phyloP scores from a whole-genome alignment of 2,113 vertebrate species.

The Anseranas semipalmata region DNA sequence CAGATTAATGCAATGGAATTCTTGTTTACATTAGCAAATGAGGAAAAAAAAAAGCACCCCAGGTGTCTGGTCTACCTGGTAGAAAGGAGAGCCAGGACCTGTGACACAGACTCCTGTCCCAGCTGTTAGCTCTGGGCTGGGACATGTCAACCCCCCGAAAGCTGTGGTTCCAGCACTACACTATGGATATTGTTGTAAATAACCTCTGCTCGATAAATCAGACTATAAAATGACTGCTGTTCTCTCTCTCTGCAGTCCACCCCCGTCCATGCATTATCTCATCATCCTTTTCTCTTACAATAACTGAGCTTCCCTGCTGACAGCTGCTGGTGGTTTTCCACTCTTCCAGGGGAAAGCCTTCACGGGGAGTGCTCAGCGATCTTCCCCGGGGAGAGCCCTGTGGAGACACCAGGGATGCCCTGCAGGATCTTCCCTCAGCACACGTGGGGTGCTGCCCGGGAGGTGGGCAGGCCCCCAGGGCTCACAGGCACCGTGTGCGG shows the following conservation, averaged over 20 bases:
- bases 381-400: background rate
- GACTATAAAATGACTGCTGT: background rate
- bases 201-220: background rate
- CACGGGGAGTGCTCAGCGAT: background rate
- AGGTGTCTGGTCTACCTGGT: background rate
- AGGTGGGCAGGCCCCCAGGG: fast-evolving
- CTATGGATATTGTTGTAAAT: background rate
- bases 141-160: fast-evolving
- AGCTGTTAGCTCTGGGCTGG: background rate
- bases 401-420: background rate
- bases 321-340: background rate
- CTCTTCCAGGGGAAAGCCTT: background rate
- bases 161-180: background rate
- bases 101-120: background rate
- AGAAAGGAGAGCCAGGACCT: background rate
- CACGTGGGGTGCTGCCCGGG: fast-evolving
- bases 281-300: background rate
- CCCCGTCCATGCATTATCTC: background rate
- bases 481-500: fast-evolving
- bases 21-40: background rate
- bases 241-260: background rate
- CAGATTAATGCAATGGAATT: background rate
- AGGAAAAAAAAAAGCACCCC: background rate
- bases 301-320: background rate
- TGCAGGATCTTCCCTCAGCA: background rate